phyloP scores from a whole-genome alignment of 2,113 vertebrate genomes.

The Amphiprion ocellaris region DNA sequence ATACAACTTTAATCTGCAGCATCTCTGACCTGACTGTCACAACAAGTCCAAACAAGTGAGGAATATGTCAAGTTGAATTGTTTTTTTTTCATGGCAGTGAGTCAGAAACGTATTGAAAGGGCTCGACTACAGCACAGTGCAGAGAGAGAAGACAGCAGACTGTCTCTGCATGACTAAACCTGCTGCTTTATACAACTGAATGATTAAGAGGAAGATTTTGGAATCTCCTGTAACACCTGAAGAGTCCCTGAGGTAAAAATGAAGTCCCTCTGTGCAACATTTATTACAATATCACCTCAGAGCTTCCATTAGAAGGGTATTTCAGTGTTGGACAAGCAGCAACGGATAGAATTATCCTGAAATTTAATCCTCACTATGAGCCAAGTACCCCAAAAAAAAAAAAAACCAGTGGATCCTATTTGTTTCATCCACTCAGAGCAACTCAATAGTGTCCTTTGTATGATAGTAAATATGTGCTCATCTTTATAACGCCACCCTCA shows the following conservation, averaged over 20 bases:
- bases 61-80: too few species aligned
- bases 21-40: conserved; percentile 19
- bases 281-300: neutral
- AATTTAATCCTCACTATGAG: too few species aligned
- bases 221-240: neutral
- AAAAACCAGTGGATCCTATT: too few species aligned
- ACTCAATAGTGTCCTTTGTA: too few species aligned
- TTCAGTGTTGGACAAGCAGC: neutral
- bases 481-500: too few species aligned
- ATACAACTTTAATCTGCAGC: conserved; percentile 42
- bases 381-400: too few species aligned
- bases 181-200: conserved; percentile 6
- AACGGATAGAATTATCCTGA: too few species aligned
- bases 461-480: too few species aligned
- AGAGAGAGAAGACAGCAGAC: neutral
- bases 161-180: conserved; percentile 28
- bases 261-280: neutral
- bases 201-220: neutral
- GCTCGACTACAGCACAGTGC: neutral
- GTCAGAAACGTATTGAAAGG: conserved; percentile 6
- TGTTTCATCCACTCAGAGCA: too few species aligned
- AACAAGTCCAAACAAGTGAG: conserved; percentile 8
- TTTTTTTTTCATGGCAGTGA: conserved; percentile 4
- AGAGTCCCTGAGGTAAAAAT: neutral
- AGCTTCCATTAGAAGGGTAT: neutral